Percentiles rank a stretch among this genome's conserved stretches.
phyloP scores from a whole-genome alignment of 1,140 invertebrate genomes.

The Bemisia tabaci region DNA sequence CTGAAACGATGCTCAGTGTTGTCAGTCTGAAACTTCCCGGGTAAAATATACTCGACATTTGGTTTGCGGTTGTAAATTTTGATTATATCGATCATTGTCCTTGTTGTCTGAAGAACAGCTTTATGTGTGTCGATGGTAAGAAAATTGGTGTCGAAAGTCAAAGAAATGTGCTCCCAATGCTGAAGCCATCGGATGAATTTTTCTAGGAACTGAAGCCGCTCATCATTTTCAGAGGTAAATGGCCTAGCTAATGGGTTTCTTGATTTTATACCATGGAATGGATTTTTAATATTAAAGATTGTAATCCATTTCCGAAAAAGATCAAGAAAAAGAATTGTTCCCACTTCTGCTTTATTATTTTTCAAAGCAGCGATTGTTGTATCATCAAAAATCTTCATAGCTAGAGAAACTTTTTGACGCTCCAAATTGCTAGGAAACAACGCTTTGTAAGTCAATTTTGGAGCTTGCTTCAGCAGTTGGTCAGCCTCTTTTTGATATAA shows the following conservation, averaged over 20 bases:
- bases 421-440: not conserved
- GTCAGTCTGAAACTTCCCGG: constrained; percentile 6
- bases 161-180: not conserved
- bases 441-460: not conserved
- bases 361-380: not conserved
- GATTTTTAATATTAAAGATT: constrained; percentile 3
- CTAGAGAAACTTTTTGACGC: not conserved
- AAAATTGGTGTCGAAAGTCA: not conserved
- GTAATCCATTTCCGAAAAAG: not conserved
- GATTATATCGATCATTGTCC: not conserved
- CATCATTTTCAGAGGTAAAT: not conserved
- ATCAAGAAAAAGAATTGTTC: not conserved
- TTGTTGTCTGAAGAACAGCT: not conserved
- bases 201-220: not conserved
- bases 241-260: not conserved
- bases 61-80: too few species aligned
- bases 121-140: not conserved
- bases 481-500: not conserved
- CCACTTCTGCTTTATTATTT: not conserved
- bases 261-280: not conserved
- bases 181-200: not conserved
- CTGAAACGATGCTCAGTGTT: not conserved
- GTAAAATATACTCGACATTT: not conserved
- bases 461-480: not conserved
- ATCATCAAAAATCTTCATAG: not conserved